Base-by-base conservation (phyloP, 2,797 vertebrate species). In the Gallinago solitaria region DNA sequence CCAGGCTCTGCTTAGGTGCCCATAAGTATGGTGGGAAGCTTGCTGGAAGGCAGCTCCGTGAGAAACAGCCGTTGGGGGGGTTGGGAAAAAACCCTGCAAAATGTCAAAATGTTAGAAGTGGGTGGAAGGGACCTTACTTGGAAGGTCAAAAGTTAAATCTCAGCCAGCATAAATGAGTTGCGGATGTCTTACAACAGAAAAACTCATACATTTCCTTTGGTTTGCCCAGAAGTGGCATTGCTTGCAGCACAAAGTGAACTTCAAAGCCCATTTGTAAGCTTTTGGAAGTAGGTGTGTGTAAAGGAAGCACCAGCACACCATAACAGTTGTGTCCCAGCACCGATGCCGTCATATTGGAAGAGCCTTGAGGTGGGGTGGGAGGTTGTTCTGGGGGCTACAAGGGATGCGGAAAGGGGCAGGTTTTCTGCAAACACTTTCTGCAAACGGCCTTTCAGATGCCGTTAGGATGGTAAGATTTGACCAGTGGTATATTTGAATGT, bases 401-500 rank as follows among this genome's bases (percentile, higher is more conserved):
- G 3, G 51, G 35, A 24, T 51, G 17, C 13, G 6, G 30, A 45
- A 71, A 9, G 14, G 27, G 39, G 10, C 9, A 48, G 6, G 9
- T 45, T 89, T 91, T 84, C 77, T 94, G 63, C 51, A 86, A 54
- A 43, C 28, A 41, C 5, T n/a, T n/a, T n/a, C n/a, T n/a, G n/a
- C n/a, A n/a, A n/a, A n/a, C n/a, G 71, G 81, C 90, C 35, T 95
- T 87, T 76, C 37, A 67, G 37, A 43, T 3, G 2, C 30, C 0
- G 0, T 94, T 94, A 89, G 89, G 43, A 76, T 91, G 88, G 76
- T 35, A 53, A 83, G 27, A 83, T 75, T 93, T 95, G 92, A 93
- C 83, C 92, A n/a, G 43, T 88, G 83, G 83, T 93, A 63, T 95
- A 91, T 91, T 94, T 96, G 16, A 91, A 80, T 61, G 37, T 20